Evolutionary conservation across 2,888 invertebrate genomes (phyloP), one percentile per base, ranked within the genome.

Genomic region (Protodeltote pygarga): DNA sequence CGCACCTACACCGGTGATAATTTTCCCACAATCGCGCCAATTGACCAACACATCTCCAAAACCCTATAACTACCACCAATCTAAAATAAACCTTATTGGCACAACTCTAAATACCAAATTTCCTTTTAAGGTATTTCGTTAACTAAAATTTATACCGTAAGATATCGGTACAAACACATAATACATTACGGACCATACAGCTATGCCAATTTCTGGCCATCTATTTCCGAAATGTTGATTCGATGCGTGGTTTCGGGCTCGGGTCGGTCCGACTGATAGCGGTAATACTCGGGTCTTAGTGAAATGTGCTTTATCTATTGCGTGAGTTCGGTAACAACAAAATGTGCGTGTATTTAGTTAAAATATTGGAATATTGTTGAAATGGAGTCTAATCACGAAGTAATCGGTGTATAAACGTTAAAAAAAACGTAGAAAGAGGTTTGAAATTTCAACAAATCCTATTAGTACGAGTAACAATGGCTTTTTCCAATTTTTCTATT

Each of bases 131-230:
- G 3, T 31, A 14, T 19, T 31, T 38, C 27, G 35, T 55, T 45
- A 28, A 31, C 49, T 45, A 27, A 49, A 58, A 65, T 59, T 50
- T 57, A 62, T 62, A 49, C 16, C 29, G 31, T 25, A 44, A 62
- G 54, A 57, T 62, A 65, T 53, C 53, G 39, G 46, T 50, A 39
- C 42, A 67, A 62, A 65, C 59, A 67, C 62, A 39, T 67, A 59
- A 65, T 65, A 55, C 37, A 54, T 68, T 54, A 57, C 44, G 40
- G 37, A 27, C 40, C 48, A 40, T 45, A 25, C 15, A 31, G 44
- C 39, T 42, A 59, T 51, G 40, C 38, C 60, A 38, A 52, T 52
- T 50, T 35, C 42, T 31, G 40, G 44, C 41, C 38, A 51, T 64
- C 50, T 51, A 49, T 67, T 65, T 45, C 47, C 54, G 38, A 62